Base-by-base conservation (phyloP, 35 echinoderm and acorn worm species). In the Chiridota heheva region DNA sequence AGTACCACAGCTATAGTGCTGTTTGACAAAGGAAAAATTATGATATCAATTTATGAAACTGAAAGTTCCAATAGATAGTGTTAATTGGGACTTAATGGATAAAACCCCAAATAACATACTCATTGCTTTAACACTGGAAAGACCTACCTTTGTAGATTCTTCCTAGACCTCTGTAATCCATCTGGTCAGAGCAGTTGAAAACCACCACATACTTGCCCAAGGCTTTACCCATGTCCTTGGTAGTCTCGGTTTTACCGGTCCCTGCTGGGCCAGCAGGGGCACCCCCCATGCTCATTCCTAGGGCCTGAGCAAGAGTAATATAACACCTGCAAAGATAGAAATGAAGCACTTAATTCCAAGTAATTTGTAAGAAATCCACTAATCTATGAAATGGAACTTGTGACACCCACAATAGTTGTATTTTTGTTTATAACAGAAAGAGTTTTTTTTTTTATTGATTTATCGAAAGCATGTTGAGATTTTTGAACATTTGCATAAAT, bases 161-260 rank as follows among this genome's bases (percentile, higher is more conserved):
- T 80, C 89, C 88, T 17, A 92, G 76, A 47, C 95, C 95, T 81
- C 95, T 84, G 69, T 88, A 98, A 63, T 98, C 95, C 95, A 98
- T 98, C 80, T 96, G 93, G 84, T 96, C 93, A 78, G 93, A 96
- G 81, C 93, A 96, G 80, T 96, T 96, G 80, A 96, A 96, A 38
- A 96, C 93, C 71, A 96, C 93, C 36, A 96, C 93, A 87, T 87
- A 91, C 58, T 96, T 90, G 57, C 93, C 93, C 1, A 96, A 60
- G 5, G 87, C 88, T 81, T 91, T 96, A 45, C 93, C 93, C 93
- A 96, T 96, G 44, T 96, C 93, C 76, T 96, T 96, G 70, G 93
- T 96, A 30, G 93, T 96, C 80, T 96, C 93, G 43, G 93, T 96
- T 73, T 96, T 96, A 62, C 93, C 89, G 73, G 95, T 92, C 12